Evolutionary conservation across 2,113 vertebrate genomes (phyloP).

Genomic region (Mellivora capensis): DNA sequence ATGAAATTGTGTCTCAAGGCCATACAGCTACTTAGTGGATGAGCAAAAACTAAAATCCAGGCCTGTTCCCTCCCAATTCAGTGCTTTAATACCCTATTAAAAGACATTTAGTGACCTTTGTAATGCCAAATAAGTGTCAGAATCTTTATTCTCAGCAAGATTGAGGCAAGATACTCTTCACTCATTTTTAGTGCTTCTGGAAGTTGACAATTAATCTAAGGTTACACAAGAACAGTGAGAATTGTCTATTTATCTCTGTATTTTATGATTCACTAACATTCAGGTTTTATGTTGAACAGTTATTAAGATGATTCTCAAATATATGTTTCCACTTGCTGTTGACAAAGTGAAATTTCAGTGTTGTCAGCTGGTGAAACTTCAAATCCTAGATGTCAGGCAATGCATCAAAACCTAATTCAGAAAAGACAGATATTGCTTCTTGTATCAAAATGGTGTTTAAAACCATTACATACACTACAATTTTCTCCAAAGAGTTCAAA

Average conservation of each 20-base stretch:
- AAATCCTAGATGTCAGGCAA: conserved; percentile 17
- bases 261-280: background rate
- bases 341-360: conserved; percentile 17
- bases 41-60: background rate
- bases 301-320: background rate
- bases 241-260: background rate
- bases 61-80: background rate
- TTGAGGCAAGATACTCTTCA: background rate
- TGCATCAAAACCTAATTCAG: conserved; percentile 50
- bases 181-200: background rate
- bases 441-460: conserved; percentile 39
- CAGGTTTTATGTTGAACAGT: background rate
- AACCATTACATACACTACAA: conserved; percentile 14
- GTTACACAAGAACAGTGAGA: background rate
- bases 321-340: conserved; percentile 31
- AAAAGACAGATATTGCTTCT: background rate
- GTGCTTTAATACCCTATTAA: background rate
- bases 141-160: conserved; percentile 2
- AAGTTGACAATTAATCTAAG: background rate
- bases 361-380: background rate
- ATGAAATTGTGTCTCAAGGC: background rate
- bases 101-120: background rate
- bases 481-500: conserved; percentile 55
- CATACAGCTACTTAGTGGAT: background rate
- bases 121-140: background rate